Base-by-base conservation (phyloP, 64 coral and sea anemone species). In the Stichodactyla mertensii region DNA sequence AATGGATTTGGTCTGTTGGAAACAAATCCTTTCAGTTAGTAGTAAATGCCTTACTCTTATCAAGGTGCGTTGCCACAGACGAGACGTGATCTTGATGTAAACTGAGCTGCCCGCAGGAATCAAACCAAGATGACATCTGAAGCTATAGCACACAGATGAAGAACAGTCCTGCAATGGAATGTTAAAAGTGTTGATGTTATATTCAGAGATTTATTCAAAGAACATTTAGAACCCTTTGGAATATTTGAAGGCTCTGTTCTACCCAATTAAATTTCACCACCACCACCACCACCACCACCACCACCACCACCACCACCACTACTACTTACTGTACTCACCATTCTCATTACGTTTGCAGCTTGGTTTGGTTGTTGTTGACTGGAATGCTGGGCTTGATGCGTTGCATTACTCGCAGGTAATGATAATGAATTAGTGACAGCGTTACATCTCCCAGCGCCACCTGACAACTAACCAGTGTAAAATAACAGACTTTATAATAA, bases 21-120 rank as follows among this genome's bases (percentile, higher is more conserved):
- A 45, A 0, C 36, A 45, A 45, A 45, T 45, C 36, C 1, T n/a
- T n/a, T 6, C 5, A n/a, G 62, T n/a, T 31, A 26, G 10, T 74
- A 31, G 7, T 74, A 4, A 10, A 27, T 74, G 8, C 51, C 80
- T 82, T 57, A 91, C 89, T 55, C 61, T 79, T 28, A 91, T 59
- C 6, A 91, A 83, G 55, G 89, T 91, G 84, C 57, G 80, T 55
- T 80, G 54, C 89, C 89, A 91, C 1, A 91, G 74, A 16, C 89
- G 83, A 9, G 61, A 58, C 64, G 89, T 91, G 22, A 91, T 61
- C 84, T 79, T 91, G 71, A 91, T 86, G 14, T 54, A 51, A 22
- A 79, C 84, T 80, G 84, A 85, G 14, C 85, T 83, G 22, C 57
- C 71, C 10, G 36, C 54, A 60, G 84, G 64, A 6, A 91, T 62